phyloP scores from a whole-genome alignment of 2,888 invertebrate species.

The Mesorhabditis sp. region DNA sequence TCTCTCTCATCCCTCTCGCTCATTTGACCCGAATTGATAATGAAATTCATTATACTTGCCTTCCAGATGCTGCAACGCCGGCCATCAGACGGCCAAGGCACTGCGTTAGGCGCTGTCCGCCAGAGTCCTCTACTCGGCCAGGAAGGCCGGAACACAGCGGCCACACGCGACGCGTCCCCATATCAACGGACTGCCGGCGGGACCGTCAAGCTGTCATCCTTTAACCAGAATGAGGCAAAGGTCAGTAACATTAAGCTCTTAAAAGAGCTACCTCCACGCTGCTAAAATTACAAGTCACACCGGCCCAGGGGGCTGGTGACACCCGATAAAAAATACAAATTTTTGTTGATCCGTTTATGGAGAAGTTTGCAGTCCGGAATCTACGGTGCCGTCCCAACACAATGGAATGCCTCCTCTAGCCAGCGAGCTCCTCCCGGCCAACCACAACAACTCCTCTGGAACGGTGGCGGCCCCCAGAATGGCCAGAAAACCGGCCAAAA shows the following conservation, averaged over 20 bases:
- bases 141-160: not conserved
- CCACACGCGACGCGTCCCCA: slow-evolving; percentile 28
- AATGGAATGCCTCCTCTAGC: slow-evolving; percentile 13
- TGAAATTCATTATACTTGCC: not conserved
- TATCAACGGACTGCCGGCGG: slow-evolving; percentile 27
- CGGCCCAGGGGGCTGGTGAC: no score
- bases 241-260: not conserved
- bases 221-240: slow-evolving; percentile 27
- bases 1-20: no score
- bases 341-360: no score
- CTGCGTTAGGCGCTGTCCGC: not conserved
- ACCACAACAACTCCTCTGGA: slow-evolving; percentile 35
- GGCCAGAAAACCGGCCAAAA: not conserved
- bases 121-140: slow-evolving; percentile 7
- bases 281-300: no score
- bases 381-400: slow-evolving; percentile 23
- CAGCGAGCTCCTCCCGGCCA: slow-evolving; percentile 36
- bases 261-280: no score
- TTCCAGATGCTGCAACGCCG: not conserved
- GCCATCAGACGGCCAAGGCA: not conserved
- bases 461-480: not conserved
- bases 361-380: not conserved
- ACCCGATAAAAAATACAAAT: no score
- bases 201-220: slow-evolving; percentile 32
- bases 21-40: no score